Conservation (phyloP, 2,113 vertebrate genomes). For the Phoenicopterus ruber region DNA sequence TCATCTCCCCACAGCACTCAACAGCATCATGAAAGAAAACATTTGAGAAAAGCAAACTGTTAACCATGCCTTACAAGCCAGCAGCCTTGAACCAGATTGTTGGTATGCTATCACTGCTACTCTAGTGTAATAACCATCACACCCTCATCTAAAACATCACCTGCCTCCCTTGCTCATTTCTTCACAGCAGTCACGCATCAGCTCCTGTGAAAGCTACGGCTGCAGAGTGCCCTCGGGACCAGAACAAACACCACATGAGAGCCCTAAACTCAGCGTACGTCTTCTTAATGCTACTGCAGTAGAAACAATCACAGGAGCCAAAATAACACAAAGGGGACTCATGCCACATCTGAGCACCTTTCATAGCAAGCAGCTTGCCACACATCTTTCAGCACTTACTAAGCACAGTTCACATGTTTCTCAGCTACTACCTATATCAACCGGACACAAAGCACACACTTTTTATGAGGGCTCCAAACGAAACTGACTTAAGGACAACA, state of each 20-base stretch:
- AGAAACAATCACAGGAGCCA: neutral
- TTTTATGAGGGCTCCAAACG: neutral
- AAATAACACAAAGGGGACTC: neutral
- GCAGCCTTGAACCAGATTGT: neutral
- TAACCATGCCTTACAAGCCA: neutral
- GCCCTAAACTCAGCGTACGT: neutral
- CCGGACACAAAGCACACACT: neutral
- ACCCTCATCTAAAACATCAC: neutral
- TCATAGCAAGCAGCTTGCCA: neutral
- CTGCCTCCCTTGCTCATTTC: neutral
- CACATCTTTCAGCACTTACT: neutral
- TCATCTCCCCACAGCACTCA: neutral
- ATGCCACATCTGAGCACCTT: neutral
- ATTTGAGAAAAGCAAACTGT: neutral
- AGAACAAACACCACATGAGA: neutral
- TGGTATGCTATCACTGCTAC: neutral
- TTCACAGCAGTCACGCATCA: neutral
- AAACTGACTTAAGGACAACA: neutral
- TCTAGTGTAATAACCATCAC: neutral
- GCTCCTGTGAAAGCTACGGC: neutral
- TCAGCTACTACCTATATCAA: neutral
- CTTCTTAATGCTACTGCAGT: neutral
- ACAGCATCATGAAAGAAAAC: neutral
- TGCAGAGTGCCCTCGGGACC: neutral
- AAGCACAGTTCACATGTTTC: neutral